Conservation (phyloP, 2,797 vertebrate genomes). For the Aldrovandia affinis region DNA sequence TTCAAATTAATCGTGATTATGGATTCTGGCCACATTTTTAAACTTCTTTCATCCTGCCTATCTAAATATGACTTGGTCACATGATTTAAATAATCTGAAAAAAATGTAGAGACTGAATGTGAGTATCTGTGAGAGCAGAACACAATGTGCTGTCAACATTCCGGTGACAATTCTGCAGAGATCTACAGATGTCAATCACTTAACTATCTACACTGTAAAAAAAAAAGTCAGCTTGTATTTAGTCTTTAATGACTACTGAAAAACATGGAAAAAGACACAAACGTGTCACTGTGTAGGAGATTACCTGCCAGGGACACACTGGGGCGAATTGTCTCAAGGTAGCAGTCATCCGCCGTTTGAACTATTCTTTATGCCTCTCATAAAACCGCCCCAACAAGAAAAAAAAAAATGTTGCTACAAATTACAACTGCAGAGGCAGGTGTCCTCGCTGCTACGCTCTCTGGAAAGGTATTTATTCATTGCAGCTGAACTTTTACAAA, state of each 20-base stretch:
- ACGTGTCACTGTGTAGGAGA: neutral
- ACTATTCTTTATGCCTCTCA: conserved; percentile 59
- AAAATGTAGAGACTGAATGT: neutral
- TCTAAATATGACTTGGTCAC: too few relatives aligned
- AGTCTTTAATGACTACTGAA: neutral
- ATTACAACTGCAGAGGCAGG: conserved; percentile 76
- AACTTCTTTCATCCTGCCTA: neutral
- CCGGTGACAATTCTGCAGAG: neutral
- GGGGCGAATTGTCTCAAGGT: neutral
- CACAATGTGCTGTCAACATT: neutral
- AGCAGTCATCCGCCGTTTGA: neutral
- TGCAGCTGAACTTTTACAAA: conserved; percentile 59
- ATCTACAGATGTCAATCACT: neutral
- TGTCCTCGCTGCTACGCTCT: conserved; percentile 63
- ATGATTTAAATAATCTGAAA: too few relatives aligned
- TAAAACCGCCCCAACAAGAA: conserved; percentile 78
- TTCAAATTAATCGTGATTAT: neutral
- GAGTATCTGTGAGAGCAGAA: neutral
- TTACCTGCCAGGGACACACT: neutral
- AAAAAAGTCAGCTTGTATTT: neutral
- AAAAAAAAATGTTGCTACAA: conserved; percentile 67
- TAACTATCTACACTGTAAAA: neutral
- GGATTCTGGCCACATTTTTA: neutral
- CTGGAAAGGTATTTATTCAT: conserved; percentile 8
- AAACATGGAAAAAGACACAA: neutral